Evolutionary conservation across 2,888 invertebrate species (phyloP).

Genomic region (Macrophya annulata): DNA sequence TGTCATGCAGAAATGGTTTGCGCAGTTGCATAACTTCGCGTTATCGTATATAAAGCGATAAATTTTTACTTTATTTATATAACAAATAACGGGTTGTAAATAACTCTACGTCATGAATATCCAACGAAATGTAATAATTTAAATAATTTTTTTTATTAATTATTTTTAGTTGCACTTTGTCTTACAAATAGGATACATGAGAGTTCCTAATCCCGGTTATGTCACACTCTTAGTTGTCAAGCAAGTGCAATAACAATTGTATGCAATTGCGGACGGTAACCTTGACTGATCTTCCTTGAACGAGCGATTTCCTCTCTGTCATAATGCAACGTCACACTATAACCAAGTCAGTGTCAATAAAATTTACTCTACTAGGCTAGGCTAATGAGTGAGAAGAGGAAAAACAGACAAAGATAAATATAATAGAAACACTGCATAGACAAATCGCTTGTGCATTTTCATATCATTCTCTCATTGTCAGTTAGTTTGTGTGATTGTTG

Average conservation of each 20-base stretch:
- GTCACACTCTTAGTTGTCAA: background rate
- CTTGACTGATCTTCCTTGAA: constrained; percentile 47
- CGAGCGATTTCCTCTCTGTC: constrained; percentile 31
- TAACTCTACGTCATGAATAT: background rate
- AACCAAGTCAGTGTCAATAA: constrained; percentile 28
- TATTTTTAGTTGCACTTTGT: background rate
- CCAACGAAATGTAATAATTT: background rate
- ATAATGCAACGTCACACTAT: background rate
- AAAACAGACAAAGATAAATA: constrained; percentile 17
- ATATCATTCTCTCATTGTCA: constrained; percentile 34
- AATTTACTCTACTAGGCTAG: constrained; percentile 12
- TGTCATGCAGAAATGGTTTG: background rate
- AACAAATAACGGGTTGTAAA: background rate
- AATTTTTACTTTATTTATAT: background rate
- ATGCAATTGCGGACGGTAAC: constrained; percentile 20
- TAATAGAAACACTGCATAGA: background rate
- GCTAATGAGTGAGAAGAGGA: background rate
- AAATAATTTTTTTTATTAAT: background rate
- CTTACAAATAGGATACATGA: background rate
- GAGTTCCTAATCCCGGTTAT: background rate
- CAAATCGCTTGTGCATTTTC: constrained; percentile 7
- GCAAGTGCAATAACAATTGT: background rate
- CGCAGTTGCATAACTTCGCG: background rate
- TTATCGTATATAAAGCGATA: background rate
- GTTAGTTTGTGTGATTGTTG: background rate